Evolutionary conservation across 2,888 invertebrate species (phyloP), one percentile per base, ranked within the genome.

Genomic region (Aquatica leii): DNA sequence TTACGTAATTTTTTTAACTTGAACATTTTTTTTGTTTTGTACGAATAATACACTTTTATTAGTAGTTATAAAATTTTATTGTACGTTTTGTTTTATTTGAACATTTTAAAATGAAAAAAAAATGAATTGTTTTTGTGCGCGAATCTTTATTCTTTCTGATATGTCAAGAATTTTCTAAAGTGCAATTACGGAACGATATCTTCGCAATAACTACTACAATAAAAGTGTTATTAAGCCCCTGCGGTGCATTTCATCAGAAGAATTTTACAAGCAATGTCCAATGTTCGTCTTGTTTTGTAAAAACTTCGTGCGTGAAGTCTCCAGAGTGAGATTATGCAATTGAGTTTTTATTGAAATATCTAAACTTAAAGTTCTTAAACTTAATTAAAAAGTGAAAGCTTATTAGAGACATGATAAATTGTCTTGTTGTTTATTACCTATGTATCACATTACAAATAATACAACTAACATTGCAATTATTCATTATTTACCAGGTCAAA

Each of bases 171-270:
- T 58, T 48, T 52, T 62, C 20, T 21, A 52, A 52, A 51, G 40
- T 57, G 51, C 56, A 62, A 62, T 62, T 62, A 56, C 50, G 37
- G 41, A 12, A 20, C 43, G 12, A 48, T 53, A 46, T 51, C 35
- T 48, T 11, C 15, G 41, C 43, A 51, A 56, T 55, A 62, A 62
- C 50, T 56, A 52, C 55, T 41, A 56, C 41, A 62, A 62, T 62
- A 62, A 62, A 62, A 62, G 40, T 56, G 40, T 56, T 62, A 62
- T 56, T 48, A 51, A 62, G 43, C 12, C 46, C 41, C 49, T 41
- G 51, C 18, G 50, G 51, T 56, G 35, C 41, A 56, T 51, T 62
- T 46, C 41, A 56, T 62, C 49, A 48, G 20, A 50, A 51, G 50
- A 62, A 58, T 50, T 50, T 20, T 17, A 15, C 52, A 18, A 34